Conservation (phyloP, 2,113 vertebrate species). For the Grammomys surdaster region DNA sequence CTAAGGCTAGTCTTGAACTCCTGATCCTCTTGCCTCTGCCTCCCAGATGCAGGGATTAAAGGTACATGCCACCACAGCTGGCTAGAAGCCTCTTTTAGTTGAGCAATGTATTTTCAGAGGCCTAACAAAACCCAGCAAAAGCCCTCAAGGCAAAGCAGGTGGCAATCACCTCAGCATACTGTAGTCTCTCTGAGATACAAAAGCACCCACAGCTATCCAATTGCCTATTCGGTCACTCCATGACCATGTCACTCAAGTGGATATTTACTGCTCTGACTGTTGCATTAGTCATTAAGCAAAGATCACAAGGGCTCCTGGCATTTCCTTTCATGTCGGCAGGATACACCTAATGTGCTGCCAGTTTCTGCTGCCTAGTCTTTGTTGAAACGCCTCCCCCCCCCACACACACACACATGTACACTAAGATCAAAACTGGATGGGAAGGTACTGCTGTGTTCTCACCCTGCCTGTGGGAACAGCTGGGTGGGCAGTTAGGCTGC, state of each 20-base stretch:
- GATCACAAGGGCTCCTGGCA: background rate
- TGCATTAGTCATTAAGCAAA: slow-evolving; percentile 50
- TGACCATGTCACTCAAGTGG: background rate
- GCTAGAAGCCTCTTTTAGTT: background rate
- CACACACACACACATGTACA: background rate
- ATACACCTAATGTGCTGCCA: background rate
- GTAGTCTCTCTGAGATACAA: background rate
- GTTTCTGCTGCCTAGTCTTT: background rate
- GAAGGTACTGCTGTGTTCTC: background rate
- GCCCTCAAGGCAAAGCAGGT: slow-evolving; percentile 18
- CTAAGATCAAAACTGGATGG: background rate
- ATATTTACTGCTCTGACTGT: background rate
- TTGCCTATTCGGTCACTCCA: background rate
- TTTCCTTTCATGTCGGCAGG: background rate
- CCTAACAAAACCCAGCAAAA: background rate
- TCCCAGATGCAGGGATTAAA: background rate
- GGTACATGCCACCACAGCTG: background rate
- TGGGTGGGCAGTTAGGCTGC: background rate
- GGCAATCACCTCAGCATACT: background rate
- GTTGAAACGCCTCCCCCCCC: background rate
- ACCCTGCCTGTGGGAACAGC: background rate
- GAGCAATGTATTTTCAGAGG: background rate
- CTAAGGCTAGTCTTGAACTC: background rate
- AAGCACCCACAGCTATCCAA: background rate
- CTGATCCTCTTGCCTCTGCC: background rate